Evolutionary conservation across 2,888 invertebrate genomes (phyloP).

Genomic region (Acanthosepion lycidas): DNA sequence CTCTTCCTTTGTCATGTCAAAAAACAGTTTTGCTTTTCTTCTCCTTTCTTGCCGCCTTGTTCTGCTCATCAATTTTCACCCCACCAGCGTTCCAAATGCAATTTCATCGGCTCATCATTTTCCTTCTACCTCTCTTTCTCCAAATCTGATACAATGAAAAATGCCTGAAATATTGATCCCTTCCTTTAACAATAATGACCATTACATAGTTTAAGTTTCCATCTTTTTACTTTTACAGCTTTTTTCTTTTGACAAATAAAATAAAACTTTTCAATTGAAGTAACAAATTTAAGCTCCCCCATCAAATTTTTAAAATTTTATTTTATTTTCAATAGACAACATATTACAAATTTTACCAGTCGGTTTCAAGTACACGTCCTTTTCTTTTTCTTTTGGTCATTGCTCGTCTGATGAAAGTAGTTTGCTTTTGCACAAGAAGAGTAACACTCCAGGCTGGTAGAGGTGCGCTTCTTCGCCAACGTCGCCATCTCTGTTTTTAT

Average conservation of each 20-base stretch:
- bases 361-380: background rate
- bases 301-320: background rate
- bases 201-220: background rate
- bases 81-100: background rate
- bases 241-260: background rate
- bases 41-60: background rate
- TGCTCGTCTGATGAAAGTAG: background rate
- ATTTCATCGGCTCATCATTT: background rate
- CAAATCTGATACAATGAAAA: background rate
- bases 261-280: background rate
- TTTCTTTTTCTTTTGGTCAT: background rate
- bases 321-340: background rate
- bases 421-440: background rate
- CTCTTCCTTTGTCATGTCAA: slow-evolving; percentile 14
- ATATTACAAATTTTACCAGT: background rate
- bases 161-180: background rate
- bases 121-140: background rate
- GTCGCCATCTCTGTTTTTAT: background rate
- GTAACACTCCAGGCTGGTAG: background rate
- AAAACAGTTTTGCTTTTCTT: background rate
- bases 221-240: background rate
- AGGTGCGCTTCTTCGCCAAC: background rate
- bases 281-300: background rate
- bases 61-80: background rate
- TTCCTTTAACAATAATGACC: background rate